Conservation (phyloP, 37 sponge, comb jelly and placozoan genomes). For the Cladorhizidae sp. region DNA sequence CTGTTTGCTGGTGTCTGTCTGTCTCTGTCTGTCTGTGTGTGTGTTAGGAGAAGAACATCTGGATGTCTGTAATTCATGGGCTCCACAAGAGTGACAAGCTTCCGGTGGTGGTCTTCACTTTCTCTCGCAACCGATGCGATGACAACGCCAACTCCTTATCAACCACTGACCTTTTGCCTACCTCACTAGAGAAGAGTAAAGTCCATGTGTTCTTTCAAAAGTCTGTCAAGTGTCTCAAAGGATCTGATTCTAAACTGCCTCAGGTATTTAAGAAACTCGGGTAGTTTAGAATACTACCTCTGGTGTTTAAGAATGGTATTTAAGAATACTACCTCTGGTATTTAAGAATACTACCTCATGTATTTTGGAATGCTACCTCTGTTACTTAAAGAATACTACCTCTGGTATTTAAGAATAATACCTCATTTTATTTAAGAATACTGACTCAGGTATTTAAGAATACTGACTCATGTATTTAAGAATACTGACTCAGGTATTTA, state of each 20-base stretch:
- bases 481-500: too few relatives aligned
- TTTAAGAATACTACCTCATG: too few relatives aligned
- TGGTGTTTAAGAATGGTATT: background rate
- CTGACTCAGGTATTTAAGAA: too few relatives aligned
- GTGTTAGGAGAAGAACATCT: conserved; percentile 86
- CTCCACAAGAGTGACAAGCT: conserved; percentile 85
- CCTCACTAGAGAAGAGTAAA: conserved; percentile 73
- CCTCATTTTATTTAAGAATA: too few relatives aligned
- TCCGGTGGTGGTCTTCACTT: conserved; percentile 95
- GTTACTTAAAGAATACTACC: too few relatives aligned
- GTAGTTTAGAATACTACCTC: background rate
- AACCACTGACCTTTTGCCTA: conserved; percentile 80
- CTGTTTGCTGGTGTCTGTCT: too few relatives aligned
- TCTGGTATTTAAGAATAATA: too few relatives aligned
- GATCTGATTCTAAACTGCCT: conserved; percentile 81
- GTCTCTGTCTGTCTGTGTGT: too few relatives aligned
- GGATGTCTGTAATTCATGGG: conserved; percentile 73
- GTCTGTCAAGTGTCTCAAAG: conserved; percentile 79
- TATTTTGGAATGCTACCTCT: too few relatives aligned
- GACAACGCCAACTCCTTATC: conserved; percentile 78
- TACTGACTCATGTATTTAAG: too few relatives aligned
- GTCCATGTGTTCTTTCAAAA: conserved; percentile 89
- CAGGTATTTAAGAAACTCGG: too few relatives aligned
- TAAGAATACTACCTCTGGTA: too few relatives aligned
- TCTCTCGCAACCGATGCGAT: conserved; percentile 88